Base-by-base conservation (phyloP, 2,113 vertebrate genomes). In the Carassius carassius region DNA sequence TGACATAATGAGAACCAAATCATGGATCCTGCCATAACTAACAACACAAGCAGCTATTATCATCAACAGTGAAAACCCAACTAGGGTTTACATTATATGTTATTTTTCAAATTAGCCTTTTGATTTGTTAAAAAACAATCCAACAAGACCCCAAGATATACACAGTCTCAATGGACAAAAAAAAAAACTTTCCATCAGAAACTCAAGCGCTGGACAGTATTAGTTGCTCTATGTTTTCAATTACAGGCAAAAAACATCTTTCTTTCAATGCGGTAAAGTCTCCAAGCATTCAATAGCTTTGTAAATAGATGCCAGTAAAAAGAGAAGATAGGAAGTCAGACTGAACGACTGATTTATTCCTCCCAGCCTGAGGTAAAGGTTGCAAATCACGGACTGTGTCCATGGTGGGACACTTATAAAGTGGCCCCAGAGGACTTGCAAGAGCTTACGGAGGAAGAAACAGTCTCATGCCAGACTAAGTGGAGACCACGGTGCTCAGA, bases 181-280 rank as follows among this genome's bases (percentile, higher is more conserved):
- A 69, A 69, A n/a, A 84, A 76, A 70, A 49, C 60, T 86, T 82
- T 83, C 63, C 73, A 80, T 25, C 72, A 12, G 32, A 78, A 62
- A 44, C 44, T 63, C 10, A 47, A 32, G 63, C 21, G 37, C 49
- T 72, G 75, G 62, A 87, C 44, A 29, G 47, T 29, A 62, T 29
- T 69, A 84, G 19, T n/a, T 13, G 7, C 41, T 23, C 88, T 78
- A 90, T 93, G 92, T 91, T 93, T 94, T 91, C 92, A 94, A 92
- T 93, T 92, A 94, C 51, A 47, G 44, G 44, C 44, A 47, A 37
- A 47, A 12, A 47, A 47, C 44, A 12, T 47, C 44, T 47, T 47
- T 47, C 44, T 47, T 47, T 11, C 12, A 47, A 47, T 1, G 11
- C 44, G 11, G 44, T 47, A 2, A 47, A 47, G 11, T 47, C 44